Conservation (phyloP, 2,113 vertebrate genomes). For the Mionectes macconnelli region DNA sequence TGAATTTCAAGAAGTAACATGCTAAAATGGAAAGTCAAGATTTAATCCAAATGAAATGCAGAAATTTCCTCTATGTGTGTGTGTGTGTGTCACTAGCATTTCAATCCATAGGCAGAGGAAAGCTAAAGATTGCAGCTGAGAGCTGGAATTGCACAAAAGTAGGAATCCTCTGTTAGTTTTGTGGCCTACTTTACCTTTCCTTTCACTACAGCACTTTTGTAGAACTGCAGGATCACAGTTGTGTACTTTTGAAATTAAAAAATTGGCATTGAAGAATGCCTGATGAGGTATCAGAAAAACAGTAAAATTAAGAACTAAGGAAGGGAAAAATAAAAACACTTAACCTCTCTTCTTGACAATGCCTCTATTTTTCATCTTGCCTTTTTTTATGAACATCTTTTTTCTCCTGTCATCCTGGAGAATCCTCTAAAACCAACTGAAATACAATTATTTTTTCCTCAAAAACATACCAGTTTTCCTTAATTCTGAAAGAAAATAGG, state of each 20-base stretch:
- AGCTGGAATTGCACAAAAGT: not conserved
- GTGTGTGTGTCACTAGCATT: not conserved
- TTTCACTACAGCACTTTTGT: not conserved
- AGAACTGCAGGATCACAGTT: not conserved
- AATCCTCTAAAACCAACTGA: not conserved
- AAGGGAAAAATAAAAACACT: not conserved
- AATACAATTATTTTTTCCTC: not conserved
- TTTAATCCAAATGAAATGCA: not conserved
- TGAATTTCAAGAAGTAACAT: not conserved
- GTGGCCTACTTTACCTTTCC: not conserved
- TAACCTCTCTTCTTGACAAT: not conserved
- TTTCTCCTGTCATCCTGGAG: not conserved
- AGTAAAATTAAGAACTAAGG: not conserved
- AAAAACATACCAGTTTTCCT: not conserved
- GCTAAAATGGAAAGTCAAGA: not conserved
- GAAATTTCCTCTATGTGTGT: not conserved
- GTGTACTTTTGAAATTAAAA: not conserved
- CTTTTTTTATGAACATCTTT: not conserved
- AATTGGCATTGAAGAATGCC: not conserved
- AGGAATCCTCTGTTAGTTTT: not conserved
- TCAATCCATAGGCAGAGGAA: not conserved
- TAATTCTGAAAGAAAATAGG: not conserved
- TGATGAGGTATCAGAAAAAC: not conserved
- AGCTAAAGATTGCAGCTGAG: not conserved
- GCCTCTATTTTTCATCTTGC: not conserved